Evolutionary conservation across 2,113 vertebrate genomes (phyloP), one percentile per base, ranked within the genome.

Genomic region (Hippopotamus amphibius): DNA sequence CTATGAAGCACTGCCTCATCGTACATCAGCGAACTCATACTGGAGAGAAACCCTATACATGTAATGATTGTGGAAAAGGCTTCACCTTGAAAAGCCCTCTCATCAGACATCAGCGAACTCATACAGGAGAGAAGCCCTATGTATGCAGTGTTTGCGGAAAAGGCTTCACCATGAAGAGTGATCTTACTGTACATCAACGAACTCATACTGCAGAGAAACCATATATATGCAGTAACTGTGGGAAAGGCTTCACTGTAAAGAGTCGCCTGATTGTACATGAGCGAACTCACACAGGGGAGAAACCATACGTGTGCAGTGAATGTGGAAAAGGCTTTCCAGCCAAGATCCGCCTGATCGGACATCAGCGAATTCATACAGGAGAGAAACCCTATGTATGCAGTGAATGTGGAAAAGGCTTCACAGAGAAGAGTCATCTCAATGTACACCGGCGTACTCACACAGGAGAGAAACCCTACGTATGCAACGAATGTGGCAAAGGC

Each of bases 1-100:
- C 69, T 8, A 46, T 94, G 53, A 97, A 95, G 33, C 66, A 85
- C 8, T 88, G 94, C 55, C 96, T 98, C 7, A 22, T 93, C 0
- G 26, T 87, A 61, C 96, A 98, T 41, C 92, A 97, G 48, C 81
- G 88, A 46, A 95, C 90, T n/a, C 97, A 98, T 50, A 79, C 86
- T 1, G 87, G 94, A 80, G 95, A 98, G 90, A 96, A 98, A 33
- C 95, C 92, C 3, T 97, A 96, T 59, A 76, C 83, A 2, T 97
- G 97, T 76, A 93, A 97, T 98, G 82, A 98, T 97, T 98, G 97
- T 43, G 97, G 97, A 16, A 98, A 98, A 89, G 84, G 55, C 7
- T 97, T 98, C 61, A 65, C 50, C 43, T 82, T 96, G 86, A 97
- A 37, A 53, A 95, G 77, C 82, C 94, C 55, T 82, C 97, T 97